phyloP scores from a whole-genome alignment of 2,888 invertebrate genomes.

The Tenthredo distinguenda region DNA sequence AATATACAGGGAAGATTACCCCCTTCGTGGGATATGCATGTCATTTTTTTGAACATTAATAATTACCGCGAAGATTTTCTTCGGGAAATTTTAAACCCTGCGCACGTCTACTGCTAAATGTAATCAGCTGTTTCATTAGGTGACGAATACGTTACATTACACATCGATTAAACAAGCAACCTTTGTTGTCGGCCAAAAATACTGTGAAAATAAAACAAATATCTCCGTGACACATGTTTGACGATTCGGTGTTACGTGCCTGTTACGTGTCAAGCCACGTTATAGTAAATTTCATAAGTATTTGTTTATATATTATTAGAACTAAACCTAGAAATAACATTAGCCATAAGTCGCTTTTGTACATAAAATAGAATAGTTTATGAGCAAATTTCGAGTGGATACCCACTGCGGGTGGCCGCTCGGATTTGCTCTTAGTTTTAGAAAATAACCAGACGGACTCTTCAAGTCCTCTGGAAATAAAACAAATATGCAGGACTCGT shows the following conservation, averaged over 20 bases:
- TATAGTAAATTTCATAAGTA: too few species aligned
- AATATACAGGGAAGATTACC: background rate
- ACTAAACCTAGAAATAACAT: too few species aligned
- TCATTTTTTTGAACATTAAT: background rate
- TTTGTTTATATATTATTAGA: too few species aligned
- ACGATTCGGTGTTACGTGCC: constrained; percentile 42
- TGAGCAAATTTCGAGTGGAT: too few species aligned
- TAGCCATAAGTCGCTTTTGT: too few species aligned
- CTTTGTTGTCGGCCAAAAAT: constrained; percentile 20
- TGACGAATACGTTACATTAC: background rate
- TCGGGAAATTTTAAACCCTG: background rate
- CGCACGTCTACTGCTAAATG: background rate
- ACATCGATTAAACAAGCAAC: constrained; percentile 24
- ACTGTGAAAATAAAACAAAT: constrained; percentile 13
- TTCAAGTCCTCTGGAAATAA: too few species aligned
- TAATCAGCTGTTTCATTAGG: background rate
- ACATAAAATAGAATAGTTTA: too few species aligned
- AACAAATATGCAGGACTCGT: too few species aligned
- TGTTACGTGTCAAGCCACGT: too few species aligned
- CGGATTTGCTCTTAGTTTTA: too few species aligned
- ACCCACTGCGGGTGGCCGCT: too few species aligned
- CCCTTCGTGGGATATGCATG: background rate
- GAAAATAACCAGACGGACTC: too few species aligned
- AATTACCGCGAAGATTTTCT: background rate
- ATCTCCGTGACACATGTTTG: constrained; percentile 38